Evolutionary conservation across 2,113 vertebrate genomes (phyloP).

Genomic region (Oriolus oriolus): DNA sequence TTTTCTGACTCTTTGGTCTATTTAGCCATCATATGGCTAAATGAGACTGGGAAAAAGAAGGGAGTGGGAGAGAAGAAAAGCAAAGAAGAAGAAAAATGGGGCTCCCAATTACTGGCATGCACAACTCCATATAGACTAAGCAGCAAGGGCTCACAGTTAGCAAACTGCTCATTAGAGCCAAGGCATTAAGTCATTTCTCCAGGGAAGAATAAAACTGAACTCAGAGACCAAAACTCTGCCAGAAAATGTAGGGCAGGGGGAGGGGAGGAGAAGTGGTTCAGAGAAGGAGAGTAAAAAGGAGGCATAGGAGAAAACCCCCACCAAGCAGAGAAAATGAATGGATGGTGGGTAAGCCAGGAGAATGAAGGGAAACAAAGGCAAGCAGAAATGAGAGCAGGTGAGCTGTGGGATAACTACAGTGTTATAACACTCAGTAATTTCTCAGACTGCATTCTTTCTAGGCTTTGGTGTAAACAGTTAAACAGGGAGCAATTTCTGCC

Average conservation of each 20-base stretch:
- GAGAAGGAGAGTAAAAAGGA: not conserved
- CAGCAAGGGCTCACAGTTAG: slow-evolving; percentile 41
- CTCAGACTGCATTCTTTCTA: not conserved
- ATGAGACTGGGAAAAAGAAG: not conserved
- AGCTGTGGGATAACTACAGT: not conserved
- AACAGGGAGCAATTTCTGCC: slow-evolving; percentile 17
- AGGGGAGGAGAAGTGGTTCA: not conserved
- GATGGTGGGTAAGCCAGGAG: not conserved
- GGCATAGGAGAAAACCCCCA: not conserved
- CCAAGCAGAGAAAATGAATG: not conserved
- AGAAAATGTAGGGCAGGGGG: slow-evolving; percentile 38
- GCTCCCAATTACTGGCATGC: slow-evolving; percentile 36
- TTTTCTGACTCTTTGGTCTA: not conserved
- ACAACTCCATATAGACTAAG: slow-evolving; percentile 51
- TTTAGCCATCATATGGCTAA: not conserved
- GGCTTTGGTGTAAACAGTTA: slow-evolving; percentile 40
- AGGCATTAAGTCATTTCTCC: slow-evolving; percentile 73
- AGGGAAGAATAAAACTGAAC: slow-evolving; percentile 62
- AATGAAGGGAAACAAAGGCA: not conserved
- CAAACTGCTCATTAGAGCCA: slow-evolving; percentile 62
- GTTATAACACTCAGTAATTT: not conserved
- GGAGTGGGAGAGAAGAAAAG: not conserved
- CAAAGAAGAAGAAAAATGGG: slow-evolving; percentile 45
- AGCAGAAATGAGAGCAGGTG: not conserved
- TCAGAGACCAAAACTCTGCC: slow-evolving; percentile 52